Conservation (phyloP, 2,888 invertebrate genomes). For the Balanococcus diminutus region DNA sequence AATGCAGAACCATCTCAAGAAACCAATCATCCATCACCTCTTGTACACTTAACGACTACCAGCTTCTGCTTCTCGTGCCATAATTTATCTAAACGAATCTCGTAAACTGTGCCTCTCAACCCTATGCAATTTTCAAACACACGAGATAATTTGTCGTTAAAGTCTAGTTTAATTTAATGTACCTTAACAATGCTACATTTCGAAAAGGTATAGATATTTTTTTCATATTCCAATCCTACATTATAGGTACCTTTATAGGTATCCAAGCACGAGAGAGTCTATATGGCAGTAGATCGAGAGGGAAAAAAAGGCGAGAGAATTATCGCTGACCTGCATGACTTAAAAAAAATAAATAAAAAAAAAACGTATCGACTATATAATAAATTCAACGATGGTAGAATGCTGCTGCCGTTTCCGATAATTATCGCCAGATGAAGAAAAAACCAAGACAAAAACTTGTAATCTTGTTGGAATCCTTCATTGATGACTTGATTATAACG, state of each 20-base stretch:
- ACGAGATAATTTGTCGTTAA: constrained; percentile 22
- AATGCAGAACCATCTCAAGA: neutral
- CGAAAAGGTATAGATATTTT: neutral
- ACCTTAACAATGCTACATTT: constrained; percentile 3
- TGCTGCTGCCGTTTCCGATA: constrained; percentile 48
- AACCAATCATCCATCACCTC: neutral
- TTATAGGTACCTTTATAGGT: neutral
- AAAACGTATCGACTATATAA: constrained; percentile 9
- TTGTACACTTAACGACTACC: neutral
- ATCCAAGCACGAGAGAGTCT: neutral
- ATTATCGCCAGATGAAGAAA: constrained; percentile 44
- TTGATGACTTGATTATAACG: constrained; percentile 52
- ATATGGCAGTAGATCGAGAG: neutral
- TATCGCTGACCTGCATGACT: constrained; percentile 40
- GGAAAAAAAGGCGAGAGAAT: constrained; percentile 42
- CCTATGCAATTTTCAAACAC: constrained; percentile 4
- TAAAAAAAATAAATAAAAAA: neutral
- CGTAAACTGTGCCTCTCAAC: neutral
- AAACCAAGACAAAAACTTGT: constrained; percentile 47
- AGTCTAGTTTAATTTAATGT: constrained; percentile 26
- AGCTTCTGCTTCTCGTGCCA: neutral
- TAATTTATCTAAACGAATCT: neutral
- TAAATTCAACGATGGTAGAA: constrained; percentile 26
- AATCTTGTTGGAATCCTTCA: constrained; percentile 48
- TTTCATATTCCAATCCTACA: neutral